Conservation (phyloP, 1,140 invertebrate species). For the Eurosta solidaginis region DNA sequence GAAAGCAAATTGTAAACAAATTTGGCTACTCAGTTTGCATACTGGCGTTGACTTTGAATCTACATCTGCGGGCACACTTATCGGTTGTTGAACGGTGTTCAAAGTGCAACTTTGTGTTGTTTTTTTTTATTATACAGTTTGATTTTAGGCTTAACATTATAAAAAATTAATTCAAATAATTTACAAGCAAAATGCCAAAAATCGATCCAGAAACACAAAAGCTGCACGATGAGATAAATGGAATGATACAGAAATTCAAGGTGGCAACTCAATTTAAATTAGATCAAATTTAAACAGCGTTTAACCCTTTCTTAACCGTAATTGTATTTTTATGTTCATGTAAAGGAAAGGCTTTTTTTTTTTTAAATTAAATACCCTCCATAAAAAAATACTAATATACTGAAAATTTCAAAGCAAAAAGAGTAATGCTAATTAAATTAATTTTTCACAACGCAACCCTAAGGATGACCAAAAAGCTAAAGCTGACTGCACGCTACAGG, state of each 20-base stretch:
- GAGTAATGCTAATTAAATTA: neutral
- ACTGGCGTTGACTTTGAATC: constrained; percentile 3
- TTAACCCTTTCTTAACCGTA: neutral
- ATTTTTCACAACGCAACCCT: neutral
- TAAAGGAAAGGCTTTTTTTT: too few species aligned
- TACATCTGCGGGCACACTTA: neutral
- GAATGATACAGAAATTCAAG: constrained; percentile 74
- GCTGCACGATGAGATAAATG: constrained; percentile 79
- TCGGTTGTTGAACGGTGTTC: neutral
- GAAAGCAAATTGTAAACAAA: neutral
- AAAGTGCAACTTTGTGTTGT: neutral
- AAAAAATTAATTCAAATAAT: neutral
- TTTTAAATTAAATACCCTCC: neutral
- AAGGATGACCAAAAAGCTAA: constrained; percentile 80
- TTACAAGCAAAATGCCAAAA: constrained; percentile 64
- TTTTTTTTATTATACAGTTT: neutral
- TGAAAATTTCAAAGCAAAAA: neutral
- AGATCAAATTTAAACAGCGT: neutral
- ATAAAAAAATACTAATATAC: neutral
- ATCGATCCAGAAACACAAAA: constrained; percentile 76
- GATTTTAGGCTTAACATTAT: neutral
- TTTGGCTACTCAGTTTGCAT: neutral
- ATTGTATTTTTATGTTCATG: neutral
- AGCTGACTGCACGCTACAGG: constrained; percentile 74
- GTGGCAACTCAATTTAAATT: constrained; percentile 56